Evolutionary conservation across 2,113 vertebrate species (phyloP), one percentile per base, ranked within the genome.

Genomic region (Apeltes quadracus): DNA sequence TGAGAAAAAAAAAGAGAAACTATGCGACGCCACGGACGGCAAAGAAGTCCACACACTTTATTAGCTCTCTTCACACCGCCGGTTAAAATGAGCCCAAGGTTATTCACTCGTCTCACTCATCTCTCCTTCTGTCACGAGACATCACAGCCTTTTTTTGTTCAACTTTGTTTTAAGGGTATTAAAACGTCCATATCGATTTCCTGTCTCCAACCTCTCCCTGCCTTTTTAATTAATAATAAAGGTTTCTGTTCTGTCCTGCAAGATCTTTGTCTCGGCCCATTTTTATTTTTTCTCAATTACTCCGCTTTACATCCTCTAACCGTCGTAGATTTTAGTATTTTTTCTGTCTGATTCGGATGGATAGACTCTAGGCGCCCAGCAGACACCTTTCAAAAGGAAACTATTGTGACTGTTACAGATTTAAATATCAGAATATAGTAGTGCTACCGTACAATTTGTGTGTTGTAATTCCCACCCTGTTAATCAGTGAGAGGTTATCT

Each of bases 51-150:
- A 51, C 57, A 53, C 53, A 15, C 56, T 88, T 79, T 74, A 75
- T 76, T 67, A 84, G 71, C 70, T 56, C 67, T 34, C 3, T 32
- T 27, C 22, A 43, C 39, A 9, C 72, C 61, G 73, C 72, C 83
- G 76, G 75, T 69, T 69, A 76, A 76, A 68, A 44, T 62, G 55
- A 61, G 22, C 77, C 81, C 74, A 88, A 88, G 82, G 87, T 86
- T 85, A 74, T 79, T 76, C 72, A 43, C 62, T 54, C 10, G 41
- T 14, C 32, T 63, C 27, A 38, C 16, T 25, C 22, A 39, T 34
- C 34, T 48, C 46, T 48, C 44, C 22, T 32, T 25, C 23, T 50
- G 38, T 71, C 66, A 39, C 9, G 13, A 18, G 18, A 16, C 38
- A 38, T 51, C 53, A 25, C 7, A 3, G 11, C 51, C 50, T 48